Conservation (phyloP, 2,797 vertebrate species). For the Bufotes viridis region DNA sequence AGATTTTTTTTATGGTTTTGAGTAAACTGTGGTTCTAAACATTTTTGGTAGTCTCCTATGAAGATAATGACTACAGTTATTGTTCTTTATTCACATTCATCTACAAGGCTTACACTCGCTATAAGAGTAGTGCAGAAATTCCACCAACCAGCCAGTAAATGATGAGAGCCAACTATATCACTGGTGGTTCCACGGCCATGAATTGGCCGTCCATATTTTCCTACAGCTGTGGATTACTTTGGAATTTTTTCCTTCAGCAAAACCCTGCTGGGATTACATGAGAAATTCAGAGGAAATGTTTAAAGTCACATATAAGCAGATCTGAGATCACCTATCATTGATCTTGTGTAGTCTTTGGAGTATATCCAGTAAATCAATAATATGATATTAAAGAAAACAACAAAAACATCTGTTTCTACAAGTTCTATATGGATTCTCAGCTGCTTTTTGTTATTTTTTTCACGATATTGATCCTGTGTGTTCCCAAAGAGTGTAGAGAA, state of each 20-base stretch:
- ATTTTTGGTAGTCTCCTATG: not conserved
- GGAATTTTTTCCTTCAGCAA: slow-evolving; percentile 33
- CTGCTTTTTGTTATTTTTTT: not conserved
- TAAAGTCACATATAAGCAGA: slow-evolving; percentile 16
- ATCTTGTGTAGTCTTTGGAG: slow-evolving; percentile 1
- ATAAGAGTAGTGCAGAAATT: not conserved
- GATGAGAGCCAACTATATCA: not conserved
- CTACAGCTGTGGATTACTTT: slow-evolving; percentile 20
- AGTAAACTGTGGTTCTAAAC: too few species aligned
- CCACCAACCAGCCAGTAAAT: not conserved
- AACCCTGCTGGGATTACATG: slow-evolving; percentile 7
- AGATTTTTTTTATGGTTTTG: too few species aligned
- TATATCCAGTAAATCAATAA: slow-evolving; percentile 27
- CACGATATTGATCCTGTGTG: not conserved
- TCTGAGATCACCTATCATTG: slow-evolving; percentile 10
- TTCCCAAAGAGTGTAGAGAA: not conserved
- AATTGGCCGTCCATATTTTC: not conserved
- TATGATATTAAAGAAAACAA: slow-evolving; percentile 10
- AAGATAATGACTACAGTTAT: slow-evolving; percentile 11
- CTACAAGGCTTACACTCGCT: not conserved
- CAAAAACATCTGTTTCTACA: too few species aligned
- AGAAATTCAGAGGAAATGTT: slow-evolving; percentile 24
- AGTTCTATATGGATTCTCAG: not conserved
- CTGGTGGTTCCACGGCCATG: not conserved
- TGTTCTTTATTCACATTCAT: not conserved